Percentiles rank a stretch among this genome's conserved stretches.
phyloP scores from a whole-genome alignment of 2,113 vertebrate species.

The Prionailurus viverrinus region DNA sequence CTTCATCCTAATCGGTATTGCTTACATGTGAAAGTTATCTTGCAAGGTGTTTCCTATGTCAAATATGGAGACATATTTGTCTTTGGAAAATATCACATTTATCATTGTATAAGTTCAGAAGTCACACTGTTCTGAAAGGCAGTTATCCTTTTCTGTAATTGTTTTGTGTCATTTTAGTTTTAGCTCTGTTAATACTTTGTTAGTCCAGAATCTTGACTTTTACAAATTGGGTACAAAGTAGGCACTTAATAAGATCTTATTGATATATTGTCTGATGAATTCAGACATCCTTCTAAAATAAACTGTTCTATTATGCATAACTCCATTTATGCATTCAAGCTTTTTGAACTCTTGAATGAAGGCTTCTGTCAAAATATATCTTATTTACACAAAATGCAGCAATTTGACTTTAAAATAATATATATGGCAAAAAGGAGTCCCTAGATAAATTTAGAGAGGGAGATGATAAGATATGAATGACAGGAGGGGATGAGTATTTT shows the following conservation, averaged over 20 bases:
- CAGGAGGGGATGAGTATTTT: constrained; percentile 22
- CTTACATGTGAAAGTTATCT: not conserved
- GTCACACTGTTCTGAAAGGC: not conserved
- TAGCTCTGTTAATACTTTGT: not conserved
- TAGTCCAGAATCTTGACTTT: not conserved
- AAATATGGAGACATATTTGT: not conserved
- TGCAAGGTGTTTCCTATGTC: not conserved
- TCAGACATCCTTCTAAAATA: constrained; percentile 10
- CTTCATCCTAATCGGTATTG: not conserved
- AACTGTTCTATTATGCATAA: constrained; percentile 31
- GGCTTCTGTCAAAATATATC: constrained; percentile 65
- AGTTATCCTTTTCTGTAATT: not conserved
- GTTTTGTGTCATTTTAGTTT: not conserved
- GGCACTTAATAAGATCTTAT: not conserved
- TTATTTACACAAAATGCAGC: constrained; percentile 60
- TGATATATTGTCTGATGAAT: not conserved
- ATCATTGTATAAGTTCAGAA: not conserved
- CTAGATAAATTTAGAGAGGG: constrained; percentile 29
- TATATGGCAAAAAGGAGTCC: not conserved
- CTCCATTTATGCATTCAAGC: not conserved
- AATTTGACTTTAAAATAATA: constrained; percentile 68
- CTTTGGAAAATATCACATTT: not conserved
- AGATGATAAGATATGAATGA: constrained; percentile 46
- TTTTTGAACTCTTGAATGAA: constrained; percentile 61
- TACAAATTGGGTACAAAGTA: not conserved